Evolutionary conservation across 2,888 invertebrate species (phyloP).

Genomic region (Rhabditophanes sp.): DNA sequence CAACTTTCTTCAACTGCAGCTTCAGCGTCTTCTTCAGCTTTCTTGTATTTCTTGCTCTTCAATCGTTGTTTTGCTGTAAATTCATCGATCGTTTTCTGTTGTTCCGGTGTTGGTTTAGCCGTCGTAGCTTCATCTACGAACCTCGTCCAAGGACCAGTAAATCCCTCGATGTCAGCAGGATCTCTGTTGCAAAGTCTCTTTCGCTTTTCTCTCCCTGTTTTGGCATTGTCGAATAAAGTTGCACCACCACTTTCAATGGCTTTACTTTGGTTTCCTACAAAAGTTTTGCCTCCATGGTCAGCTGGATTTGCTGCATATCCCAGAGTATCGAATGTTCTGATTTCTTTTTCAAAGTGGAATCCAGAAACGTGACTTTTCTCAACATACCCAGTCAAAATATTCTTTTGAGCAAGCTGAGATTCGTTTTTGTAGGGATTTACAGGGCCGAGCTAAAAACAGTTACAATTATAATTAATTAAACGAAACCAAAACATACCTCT

Average conservation of each 20-base stretch:
- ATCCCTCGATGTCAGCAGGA: constrained; percentile 78
- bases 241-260: constrained; percentile 23
- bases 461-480: constrained; percentile 1
- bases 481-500: constrained; percentile 11
- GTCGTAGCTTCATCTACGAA: constrained; percentile 73
- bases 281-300: constrained; percentile 47
- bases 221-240: constrained; percentile 65
- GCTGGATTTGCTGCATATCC: constrained; percentile 82
- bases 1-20: constrained; percentile 55
- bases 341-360: constrained; percentile 51
- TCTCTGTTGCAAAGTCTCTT: constrained; percentile 74
- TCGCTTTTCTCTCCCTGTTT: constrained; percentile 45
- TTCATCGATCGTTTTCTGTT: constrained; percentile 81
- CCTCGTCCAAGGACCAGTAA: constrained; percentile 86
- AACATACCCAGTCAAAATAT: constrained; percentile 79
- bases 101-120: constrained; percentile 77
- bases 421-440: constrained; percentile 79
- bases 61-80: constrained; percentile 75
- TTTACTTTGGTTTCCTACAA: constrained; percentile 32
- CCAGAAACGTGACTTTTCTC: constrained; percentile 86
- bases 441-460: constrained; percentile 57
- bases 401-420: constrained; percentile 70
- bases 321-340: constrained; percentile 37
- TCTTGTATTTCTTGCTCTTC: constrained; percentile 82
- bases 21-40: constrained; percentile 55